Conservation (phyloP, 2,113 vertebrate genomes). For the Psephotus haematonotus region DNA sequence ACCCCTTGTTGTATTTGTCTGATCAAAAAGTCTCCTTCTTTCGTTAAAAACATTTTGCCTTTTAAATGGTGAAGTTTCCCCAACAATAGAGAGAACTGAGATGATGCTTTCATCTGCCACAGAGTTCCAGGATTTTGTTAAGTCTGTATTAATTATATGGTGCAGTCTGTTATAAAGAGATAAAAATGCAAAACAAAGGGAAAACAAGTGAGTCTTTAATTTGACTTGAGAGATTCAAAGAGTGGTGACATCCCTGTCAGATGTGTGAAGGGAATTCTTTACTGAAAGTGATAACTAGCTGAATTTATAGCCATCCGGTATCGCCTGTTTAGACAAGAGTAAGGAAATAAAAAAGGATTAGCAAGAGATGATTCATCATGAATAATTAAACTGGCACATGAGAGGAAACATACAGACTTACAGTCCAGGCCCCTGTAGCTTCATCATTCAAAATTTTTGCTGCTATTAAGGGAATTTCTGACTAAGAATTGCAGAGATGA, state of each 20-base stretch:
- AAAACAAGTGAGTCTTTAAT: conserved; percentile 16
- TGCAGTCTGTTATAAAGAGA: not conserved
- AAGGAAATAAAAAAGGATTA: not conserved
- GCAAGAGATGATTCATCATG: not conserved
- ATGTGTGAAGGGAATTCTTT: conserved; percentile 8
- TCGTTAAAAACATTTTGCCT: not conserved
- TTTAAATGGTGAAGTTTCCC: not conserved
- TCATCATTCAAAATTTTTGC: not conserved
- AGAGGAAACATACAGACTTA: not conserved
- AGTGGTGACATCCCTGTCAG: not conserved
- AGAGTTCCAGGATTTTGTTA: not conserved
- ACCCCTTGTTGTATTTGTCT: not conserved
- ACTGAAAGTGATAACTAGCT: conserved; percentile 21
- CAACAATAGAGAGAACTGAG: not conserved
- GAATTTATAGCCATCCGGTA: conserved; percentile 5
- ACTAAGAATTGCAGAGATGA: not conserved
- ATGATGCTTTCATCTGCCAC: not conserved
- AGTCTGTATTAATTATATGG: not conserved
- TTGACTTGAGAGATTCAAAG: conserved; percentile 1
- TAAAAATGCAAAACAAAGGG: conserved; percentile 36
- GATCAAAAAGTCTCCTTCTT: not conserved
- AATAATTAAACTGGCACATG: not conserved
- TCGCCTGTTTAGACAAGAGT: not conserved
- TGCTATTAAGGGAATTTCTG: not conserved
- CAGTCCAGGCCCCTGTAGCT: not conserved